Conservation (phyloP, 2,113 vertebrate genomes). For the Dryoscopus gambensis region DNA sequence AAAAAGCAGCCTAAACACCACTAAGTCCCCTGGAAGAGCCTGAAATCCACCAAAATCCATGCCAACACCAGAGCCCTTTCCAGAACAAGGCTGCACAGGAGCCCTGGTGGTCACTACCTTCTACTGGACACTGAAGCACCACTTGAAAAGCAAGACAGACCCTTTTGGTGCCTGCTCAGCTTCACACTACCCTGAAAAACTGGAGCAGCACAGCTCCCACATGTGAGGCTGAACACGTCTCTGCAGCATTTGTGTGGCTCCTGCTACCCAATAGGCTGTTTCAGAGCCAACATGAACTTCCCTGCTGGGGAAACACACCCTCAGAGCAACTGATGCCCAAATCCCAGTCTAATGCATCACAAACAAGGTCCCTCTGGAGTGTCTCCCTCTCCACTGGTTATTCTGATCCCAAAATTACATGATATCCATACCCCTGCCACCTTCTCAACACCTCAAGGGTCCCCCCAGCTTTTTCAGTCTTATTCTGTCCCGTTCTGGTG, state of each 20-base stretch:
- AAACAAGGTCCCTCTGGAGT: not conserved
- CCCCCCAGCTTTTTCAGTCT: not conserved
- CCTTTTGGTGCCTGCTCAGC: not conserved
- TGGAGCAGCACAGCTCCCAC: not conserved
- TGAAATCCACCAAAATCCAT: not conserved
- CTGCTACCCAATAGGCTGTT: not conserved
- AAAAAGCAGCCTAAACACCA: not conserved
- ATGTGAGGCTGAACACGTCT: rapidly evolving
- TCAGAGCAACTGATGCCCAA: not conserved
- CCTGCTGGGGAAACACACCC: rapidly evolving
- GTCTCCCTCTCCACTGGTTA: not conserved
- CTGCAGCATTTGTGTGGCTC: rapidly evolving
- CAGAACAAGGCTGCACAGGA: not conserved
- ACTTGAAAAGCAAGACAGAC: not conserved
- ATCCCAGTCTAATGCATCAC: rapidly evolving
- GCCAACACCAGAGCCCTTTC: not conserved
- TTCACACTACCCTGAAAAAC: not conserved
- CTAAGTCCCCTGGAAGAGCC: not conserved
- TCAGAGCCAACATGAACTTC: not conserved
- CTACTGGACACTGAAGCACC: not conserved
- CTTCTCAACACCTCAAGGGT: rapidly evolving
- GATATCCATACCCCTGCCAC: not conserved
- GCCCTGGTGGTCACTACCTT: not conserved
- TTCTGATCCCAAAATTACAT: not conserved
- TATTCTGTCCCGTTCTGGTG: not conserved